Evolutionary conservation across 23 tunicate genomes (phyloP).

Genomic region (Styela clava): DNA sequence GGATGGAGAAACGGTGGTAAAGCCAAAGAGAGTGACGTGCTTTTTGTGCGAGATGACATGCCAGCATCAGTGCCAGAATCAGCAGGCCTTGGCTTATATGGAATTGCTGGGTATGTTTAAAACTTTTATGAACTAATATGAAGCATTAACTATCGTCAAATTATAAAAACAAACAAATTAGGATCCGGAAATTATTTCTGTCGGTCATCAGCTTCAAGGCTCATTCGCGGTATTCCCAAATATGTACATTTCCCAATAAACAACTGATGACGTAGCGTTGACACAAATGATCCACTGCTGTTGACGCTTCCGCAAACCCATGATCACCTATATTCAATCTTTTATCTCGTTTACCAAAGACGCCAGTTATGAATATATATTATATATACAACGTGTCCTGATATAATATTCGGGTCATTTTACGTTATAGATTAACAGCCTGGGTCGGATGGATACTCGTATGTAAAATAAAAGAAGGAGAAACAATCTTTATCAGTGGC

Average conservation of each 20-base stretch:
- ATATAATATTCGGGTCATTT: too few species aligned
- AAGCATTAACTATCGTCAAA: neutral
- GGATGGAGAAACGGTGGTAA: conserved; percentile 31
- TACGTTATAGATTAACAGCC: conserved; percentile 61
- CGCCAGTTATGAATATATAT: too few species aligned
- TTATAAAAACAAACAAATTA: neutral
- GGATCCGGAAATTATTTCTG: too few species aligned
- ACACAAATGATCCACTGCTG: too few species aligned
- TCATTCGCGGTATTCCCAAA: too few species aligned
- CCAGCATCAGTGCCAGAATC: conserved; percentile 16
- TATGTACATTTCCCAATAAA: too few species aligned
- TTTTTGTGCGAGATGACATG: conserved; percentile 17
- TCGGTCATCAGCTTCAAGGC: too few species aligned
- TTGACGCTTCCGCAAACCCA: too few species aligned
- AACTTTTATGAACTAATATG: neutral
- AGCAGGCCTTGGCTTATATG: conserved; percentile 13
- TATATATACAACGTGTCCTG: too few species aligned
- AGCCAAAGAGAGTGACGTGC: conserved; percentile 15
- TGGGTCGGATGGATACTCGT: conserved; percentile 43
- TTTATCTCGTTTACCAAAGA: too few species aligned
- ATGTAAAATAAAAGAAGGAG: conserved; percentile 52
- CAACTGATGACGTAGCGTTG: too few species aligned
- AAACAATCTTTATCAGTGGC: conserved; percentile 58
- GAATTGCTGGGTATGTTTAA: conserved; percentile 14
- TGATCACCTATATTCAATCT: too few species aligned